Evolutionary conservation across 2,888 invertebrate species (phyloP).

Genomic region (Drosophila lutescens): DNA sequence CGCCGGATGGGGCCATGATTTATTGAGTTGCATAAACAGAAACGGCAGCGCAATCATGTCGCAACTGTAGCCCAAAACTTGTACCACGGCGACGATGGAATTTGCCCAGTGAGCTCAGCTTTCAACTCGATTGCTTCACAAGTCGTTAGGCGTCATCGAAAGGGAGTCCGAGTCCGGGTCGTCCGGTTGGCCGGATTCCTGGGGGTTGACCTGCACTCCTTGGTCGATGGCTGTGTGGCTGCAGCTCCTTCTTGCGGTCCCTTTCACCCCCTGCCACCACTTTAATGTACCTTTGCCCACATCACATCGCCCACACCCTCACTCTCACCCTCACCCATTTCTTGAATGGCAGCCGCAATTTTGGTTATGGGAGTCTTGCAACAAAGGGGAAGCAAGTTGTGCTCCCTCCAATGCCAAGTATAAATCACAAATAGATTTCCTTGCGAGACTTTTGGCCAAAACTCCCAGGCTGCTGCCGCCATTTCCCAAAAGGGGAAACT

Average conservation of each 20-base stretch:
- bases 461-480: slow-evolving; percentile 40
- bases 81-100: slow-evolving; percentile 5
- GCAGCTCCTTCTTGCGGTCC: slow-evolving; percentile 32
- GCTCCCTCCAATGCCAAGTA: slow-evolving; percentile 41
- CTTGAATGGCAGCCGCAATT: slow-evolving; percentile 49
- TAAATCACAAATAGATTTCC: slow-evolving; percentile 79
- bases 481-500: slow-evolving; percentile 51
- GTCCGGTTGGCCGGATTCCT: slow-evolving; percentile 17
- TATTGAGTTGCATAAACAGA: slow-evolving; percentile 83
- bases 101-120: slow-evolving; percentile 69
- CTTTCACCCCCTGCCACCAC: background rate
- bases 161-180: slow-evolving; percentile 5
- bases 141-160: slow-evolving; percentile 79
- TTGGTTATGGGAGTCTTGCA: slow-evolving; percentile 53
- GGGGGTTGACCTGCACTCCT: slow-evolving; percentile 65
- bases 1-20: slow-evolving; percentile 73
- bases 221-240: slow-evolving; percentile 49
- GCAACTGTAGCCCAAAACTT: slow-evolving; percentile 60
- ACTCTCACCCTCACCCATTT: background rate
- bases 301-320: background rate
- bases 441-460: slow-evolving; percentile 36
- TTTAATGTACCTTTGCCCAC: slow-evolving; percentile 1
- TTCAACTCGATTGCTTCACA: slow-evolving; percentile 81
- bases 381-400: slow-evolving; percentile 21
- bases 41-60: slow-evolving; percentile 82